Percentiles rank a stretch among this genome's conserved stretches.
phyloP scores from a whole-genome alignment of 2,113 vertebrate species.

The Thomomys bottae region DNA sequence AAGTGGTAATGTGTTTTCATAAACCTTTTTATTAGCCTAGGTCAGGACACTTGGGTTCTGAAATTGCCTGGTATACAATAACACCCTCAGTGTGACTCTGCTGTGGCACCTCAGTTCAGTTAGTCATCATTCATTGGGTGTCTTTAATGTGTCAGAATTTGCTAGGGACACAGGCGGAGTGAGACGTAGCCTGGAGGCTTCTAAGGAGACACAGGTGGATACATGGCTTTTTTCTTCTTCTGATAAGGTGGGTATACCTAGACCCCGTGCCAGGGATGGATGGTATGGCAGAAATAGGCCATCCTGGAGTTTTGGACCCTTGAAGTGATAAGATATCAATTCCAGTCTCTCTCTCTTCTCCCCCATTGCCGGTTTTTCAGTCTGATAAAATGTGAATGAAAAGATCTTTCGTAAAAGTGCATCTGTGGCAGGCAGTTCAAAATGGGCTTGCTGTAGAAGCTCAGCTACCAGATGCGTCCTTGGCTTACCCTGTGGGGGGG shows the following conservation, averaged over 20 bases:
- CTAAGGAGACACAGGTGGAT: not conserved
- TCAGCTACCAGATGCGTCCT: not conserved
- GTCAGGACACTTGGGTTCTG: conserved; percentile 32
- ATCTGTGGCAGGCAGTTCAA: not conserved
- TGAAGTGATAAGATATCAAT: not conserved
- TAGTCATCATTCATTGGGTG: not conserved
- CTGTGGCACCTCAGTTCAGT: not conserved
- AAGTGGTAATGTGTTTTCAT: conserved; percentile 12
- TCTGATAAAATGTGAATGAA: not conserved
- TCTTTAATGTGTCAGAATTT: not conserved
- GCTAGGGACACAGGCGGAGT: not conserved
- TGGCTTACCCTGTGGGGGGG: not conserved
- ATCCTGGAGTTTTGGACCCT: not conserved
- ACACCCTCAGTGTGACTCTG: not conserved
- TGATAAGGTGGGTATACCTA: not conserved
- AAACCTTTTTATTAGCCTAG: conserved; percentile 44
- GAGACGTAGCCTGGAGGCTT: not conserved
- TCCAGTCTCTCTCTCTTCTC: not conserved
- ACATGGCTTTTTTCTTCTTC: not conserved
- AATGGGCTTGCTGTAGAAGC: not conserved
- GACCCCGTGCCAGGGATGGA: not conserved
- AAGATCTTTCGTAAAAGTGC: not conserved
- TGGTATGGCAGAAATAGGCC: not conserved
- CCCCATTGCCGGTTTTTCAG: not conserved
- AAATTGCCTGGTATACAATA: not conserved